A percentile compares a stretch with the other conserved stretches of the same genome.
phyloP scores from a whole-genome alignment of 2,113 vertebrate species.

The Lophius piscatorius region DNA sequence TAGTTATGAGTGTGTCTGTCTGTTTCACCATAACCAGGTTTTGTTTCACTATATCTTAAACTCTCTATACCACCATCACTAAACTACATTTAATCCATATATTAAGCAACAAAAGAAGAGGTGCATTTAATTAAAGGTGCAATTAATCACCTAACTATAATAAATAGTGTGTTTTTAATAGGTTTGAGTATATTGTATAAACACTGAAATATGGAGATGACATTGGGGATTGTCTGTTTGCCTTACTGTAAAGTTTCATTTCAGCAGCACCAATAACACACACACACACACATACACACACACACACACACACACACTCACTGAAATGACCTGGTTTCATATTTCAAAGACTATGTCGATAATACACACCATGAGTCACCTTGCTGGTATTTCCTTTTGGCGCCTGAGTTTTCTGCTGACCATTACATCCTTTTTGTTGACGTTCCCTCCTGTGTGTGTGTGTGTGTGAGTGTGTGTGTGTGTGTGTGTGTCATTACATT shows the following conservation, averaged over 20 bases:
- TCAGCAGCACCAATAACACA: background rate
- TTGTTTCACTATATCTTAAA: too few relatives aligned
- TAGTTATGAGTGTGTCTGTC: too few relatives aligned
- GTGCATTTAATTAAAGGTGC: too few relatives aligned
- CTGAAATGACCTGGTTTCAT: conserved; percentile 13
- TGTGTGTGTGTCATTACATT: conserved; percentile 17
- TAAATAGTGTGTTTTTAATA: background rate
- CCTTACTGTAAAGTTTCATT: background rate
- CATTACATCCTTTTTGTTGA: conserved; percentile 59
- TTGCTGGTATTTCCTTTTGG: conserved; percentile 44
- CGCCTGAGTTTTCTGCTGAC: conserved; percentile 32
- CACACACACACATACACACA: conserved; percentile 4
- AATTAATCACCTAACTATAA: too few relatives aligned
- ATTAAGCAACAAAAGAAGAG: too few relatives aligned
- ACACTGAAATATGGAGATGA: background rate
- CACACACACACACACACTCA: background rate
- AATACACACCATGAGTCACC: conserved; percentile 45
- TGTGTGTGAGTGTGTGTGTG: conserved; percentile 11
- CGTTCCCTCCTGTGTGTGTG: conserved; percentile 15
- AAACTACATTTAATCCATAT: too few relatives aligned
- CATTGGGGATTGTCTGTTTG: background rate
- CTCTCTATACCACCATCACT: too few relatives aligned
- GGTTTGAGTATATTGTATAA: background rate
- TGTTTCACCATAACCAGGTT: too few relatives aligned
- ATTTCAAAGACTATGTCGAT: conserved; percentile 41